These are phyloP conservation scores for Stratiomys singularior DNA, from an alignment of 2,888 invertebrate species.

Conservation along the genomic window DNA sequence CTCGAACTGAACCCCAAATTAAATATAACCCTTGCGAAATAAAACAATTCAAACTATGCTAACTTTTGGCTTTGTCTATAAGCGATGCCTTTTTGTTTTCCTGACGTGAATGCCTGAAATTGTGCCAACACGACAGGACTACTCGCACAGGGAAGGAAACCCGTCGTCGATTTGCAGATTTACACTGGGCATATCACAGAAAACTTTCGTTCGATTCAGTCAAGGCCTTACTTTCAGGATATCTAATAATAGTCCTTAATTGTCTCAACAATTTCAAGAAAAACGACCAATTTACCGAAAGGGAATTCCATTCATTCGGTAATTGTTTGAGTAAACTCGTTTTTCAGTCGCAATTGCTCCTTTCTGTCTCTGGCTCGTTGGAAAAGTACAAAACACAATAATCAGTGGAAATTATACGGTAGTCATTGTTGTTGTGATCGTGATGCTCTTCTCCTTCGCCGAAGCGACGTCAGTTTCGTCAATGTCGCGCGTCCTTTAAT, in stretches of 20 bases:
- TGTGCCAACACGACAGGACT: too few species aligned
- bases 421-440: too few species aligned
- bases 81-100: too few species aligned
- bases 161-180: too few species aligned
- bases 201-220: neutral
- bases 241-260: constrained; percentile 28
- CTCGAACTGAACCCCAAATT: too few species aligned
- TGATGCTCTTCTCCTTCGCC: neutral
- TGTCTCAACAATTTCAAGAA: constrained; percentile 5
- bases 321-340: constrained; percentile 1
- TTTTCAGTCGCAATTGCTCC: neutral
- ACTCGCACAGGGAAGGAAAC: too few species aligned
- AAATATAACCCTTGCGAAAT: too few species aligned
- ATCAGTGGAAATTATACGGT: constrained; percentile 1
- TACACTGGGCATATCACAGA: neutral
- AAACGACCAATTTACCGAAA: constrained; percentile 18
- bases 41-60: too few species aligned
- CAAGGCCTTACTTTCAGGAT: neutral
- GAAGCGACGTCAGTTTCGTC: neutral
- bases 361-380: neutral
- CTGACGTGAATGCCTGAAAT: too few species aligned
- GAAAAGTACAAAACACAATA: neutral
- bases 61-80: too few species aligned
- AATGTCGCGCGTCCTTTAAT: neutral
- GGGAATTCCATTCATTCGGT: neutral